Conservation (phyloP, 2,888 invertebrate species). For the Chrysomela aeneicollis region DNA sequence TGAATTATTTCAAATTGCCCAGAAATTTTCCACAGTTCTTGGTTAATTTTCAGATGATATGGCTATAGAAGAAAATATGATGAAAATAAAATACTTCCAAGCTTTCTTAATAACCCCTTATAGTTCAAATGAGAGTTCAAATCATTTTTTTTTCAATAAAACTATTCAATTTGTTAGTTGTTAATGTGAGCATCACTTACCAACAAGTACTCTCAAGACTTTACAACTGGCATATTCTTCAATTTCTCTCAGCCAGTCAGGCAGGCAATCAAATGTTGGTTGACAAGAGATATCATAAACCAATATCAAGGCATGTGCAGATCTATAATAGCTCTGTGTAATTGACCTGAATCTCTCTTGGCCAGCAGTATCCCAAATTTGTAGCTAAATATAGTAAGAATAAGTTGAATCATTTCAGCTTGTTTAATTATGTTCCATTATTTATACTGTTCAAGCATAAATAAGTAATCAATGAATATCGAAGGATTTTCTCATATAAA, state of each 20-base stretch:
- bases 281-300: constrained; percentile 98
- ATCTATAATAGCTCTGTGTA: constrained; percentile 96
- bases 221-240: constrained; percentile 97
- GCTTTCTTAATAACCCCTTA: too few relatives aligned
- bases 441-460: too few relatives aligned
- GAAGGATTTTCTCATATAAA: too few relatives aligned
- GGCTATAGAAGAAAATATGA: too few relatives aligned
- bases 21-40: too few relatives aligned
- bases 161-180: too few relatives aligned
- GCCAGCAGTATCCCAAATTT: constrained; percentile 99
- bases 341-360: constrained; percentile 97
- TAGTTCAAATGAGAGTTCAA: too few relatives aligned
- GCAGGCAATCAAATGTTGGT: constrained; percentile 96
- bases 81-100: too few relatives aligned
- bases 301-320: constrained; percentile 95
- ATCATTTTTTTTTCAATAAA: too few relatives aligned
- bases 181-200: constrained; percentile 65
- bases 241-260: constrained; percentile 96
- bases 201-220: constrained; percentile 93
- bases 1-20: too few relatives aligned
- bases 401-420: not conserved
- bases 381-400: constrained; percentile 72
- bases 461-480: too few relatives aligned
- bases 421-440: not conserved
- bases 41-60: too few relatives aligned